These are phyloP conservation scores for Probaryconus sp. DNA, from an alignment of 1,140 invertebrate species.

Conservation along the genomic window DNA sequence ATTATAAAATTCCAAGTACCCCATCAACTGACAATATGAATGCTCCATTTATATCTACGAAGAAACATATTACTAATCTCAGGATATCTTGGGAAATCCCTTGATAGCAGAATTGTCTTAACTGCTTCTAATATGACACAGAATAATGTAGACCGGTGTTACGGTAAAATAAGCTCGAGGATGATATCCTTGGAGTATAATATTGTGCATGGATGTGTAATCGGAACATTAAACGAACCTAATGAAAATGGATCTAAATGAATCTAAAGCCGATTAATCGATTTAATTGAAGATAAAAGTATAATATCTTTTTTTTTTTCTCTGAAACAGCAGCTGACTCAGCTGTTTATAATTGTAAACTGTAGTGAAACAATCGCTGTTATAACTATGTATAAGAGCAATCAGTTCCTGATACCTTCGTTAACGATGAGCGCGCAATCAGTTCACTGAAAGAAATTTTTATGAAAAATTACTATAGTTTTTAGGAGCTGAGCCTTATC, in stretches of 20 bases:
- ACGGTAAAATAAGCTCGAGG: background rate
- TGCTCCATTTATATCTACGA: no score
- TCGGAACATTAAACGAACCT: slow-evolving; percentile 19
- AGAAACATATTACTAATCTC: slow-evolving; percentile 16
- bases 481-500: no score
- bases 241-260: slow-evolving; percentile 7
- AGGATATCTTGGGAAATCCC: slow-evolving; percentile 34
- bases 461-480: no score
- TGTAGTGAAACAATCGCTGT: slow-evolving; percentile 12
- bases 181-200: background rate
- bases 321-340: background rate
- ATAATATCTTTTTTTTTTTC: background rate
- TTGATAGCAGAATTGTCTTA: slow-evolving; percentile 24
- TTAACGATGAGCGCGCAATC: no score
- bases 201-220: slow-evolving; percentile 2
- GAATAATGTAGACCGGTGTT: background rate
- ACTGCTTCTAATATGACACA: slow-evolving; percentile 22
- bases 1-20: no score
- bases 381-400: background rate
- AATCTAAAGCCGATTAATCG: slow-evolving; percentile 11
- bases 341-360: slow-evolving; percentile 2
- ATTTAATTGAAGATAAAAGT: background rate
- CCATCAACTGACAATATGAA: no score
- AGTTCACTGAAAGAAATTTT: no score
- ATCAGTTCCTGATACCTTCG: background rate